A percentile compares a stretch with the other conserved stretches of the same genome.
These are phyloP conservation scores for Hermaeophaga mercurialis DNA, from an alignment of 2,888 invertebrate genomes.

Conservation along the genomic window DNA sequence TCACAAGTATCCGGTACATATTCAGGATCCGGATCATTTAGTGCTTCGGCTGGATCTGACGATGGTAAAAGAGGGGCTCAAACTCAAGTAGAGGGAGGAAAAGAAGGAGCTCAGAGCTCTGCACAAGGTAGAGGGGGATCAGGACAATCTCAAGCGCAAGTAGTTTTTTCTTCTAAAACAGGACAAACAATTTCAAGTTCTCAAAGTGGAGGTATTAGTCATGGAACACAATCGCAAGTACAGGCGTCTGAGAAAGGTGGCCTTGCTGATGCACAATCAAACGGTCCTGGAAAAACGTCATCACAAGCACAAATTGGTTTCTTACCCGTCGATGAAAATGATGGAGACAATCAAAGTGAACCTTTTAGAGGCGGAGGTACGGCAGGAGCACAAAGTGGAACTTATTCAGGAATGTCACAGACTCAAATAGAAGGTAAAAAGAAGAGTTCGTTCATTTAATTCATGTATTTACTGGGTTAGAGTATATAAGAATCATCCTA, in stretches of 20 bases:
- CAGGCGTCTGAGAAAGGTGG: slow-evolving; percentile 83
- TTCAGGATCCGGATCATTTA: slow-evolving; percentile 77
- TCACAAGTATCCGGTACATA: slow-evolving; percentile 84
- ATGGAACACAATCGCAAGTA: slow-evolving; percentile 79
- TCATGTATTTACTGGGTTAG: too few relatives aligned
- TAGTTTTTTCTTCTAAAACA: slow-evolving; percentile 74
- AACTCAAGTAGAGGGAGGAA: slow-evolving; percentile 71
- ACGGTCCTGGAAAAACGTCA: slow-evolving; percentile 82
- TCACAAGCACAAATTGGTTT: slow-evolving; percentile 90
- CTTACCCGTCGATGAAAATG: slow-evolving; percentile 71
- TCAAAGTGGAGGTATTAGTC: slow-evolving; percentile 75
- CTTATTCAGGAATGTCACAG: slow-evolving; percentile 78
- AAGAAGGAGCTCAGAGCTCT: slow-evolving; percentile 75
- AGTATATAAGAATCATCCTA: too few relatives aligned
- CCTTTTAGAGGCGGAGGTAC: slow-evolving; percentile 78
- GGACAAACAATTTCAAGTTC: slow-evolving; percentile 78
- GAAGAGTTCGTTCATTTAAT: too few relatives aligned
- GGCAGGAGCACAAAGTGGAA: slow-evolving; percentile 78
- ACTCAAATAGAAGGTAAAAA: slow-evolving; percentile 78
- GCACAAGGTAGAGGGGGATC: slow-evolving; percentile 76
- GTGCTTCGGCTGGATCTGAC: slow-evolving; percentile 80
- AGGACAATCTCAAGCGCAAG: slow-evolving; percentile 78
- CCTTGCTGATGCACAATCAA: slow-evolving; percentile 84
- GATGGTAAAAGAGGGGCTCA: slow-evolving; percentile 76
- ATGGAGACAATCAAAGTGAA: slow-evolving; percentile 59